phyloP scores from a whole-genome alignment of 2,113 vertebrate species.

The Lamprotornis superbus region DNA sequence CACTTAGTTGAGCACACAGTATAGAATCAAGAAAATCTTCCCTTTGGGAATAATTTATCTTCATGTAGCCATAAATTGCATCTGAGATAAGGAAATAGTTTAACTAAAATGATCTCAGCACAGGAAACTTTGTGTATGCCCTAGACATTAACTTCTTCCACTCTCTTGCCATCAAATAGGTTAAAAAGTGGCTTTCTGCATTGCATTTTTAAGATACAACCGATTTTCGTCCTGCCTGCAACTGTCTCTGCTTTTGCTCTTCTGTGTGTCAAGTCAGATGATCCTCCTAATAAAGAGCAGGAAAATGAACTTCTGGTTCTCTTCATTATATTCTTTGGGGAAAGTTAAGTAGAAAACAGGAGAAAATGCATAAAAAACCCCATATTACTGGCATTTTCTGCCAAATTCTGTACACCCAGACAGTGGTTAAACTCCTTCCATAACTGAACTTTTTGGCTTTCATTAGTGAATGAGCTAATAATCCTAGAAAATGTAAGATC shows the following conservation, averaged over 20 bases:
- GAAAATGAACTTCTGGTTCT: neutral
- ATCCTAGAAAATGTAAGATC: neutral
- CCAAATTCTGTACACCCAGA: neutral
- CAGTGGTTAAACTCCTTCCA: neutral
- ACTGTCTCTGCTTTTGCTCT: neutral
- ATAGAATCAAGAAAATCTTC: neutral
- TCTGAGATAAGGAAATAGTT: neutral
- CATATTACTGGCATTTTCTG: neutral
- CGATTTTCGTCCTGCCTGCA: neutral
- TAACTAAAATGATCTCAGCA: neutral
- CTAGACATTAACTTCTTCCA: neutral
- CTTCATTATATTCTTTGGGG: neutral
- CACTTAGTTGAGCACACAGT: neutral
- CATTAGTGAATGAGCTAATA: neutral
- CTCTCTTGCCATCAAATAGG: neutral
- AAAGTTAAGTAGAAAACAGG: neutral
- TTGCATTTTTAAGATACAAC: neutral
- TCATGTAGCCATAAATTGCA: neutral
- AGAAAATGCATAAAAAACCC: neutral
- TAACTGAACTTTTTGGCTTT: neutral
- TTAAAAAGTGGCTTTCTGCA: neutral
- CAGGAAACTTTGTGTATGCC: neutral
- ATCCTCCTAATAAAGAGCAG: neutral
- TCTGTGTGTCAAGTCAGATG: neutral
- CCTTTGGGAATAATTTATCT: neutral